Percentiles rank a stretch among this genome's conserved stretches.
These are phyloP conservation scores for Orthonevra nobilis DNA, from an alignment of 2,888 invertebrate genomes.

Conservation along the genomic window DNA sequence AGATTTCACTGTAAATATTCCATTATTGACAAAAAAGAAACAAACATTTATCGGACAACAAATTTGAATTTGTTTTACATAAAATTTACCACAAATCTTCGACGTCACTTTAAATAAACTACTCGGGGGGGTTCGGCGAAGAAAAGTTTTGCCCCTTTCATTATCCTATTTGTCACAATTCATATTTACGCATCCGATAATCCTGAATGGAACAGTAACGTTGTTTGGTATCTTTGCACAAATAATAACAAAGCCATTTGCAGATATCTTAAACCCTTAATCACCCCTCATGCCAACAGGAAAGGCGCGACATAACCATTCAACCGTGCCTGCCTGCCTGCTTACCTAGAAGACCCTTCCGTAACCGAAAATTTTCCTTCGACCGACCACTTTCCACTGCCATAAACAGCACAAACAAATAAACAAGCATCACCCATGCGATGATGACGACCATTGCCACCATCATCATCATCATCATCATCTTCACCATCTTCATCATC, in stretches of 20 bases:
- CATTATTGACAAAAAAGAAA: no score
- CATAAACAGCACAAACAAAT: conserved; percentile 43
- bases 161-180: conserved; percentile 29
- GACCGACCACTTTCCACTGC: conserved; percentile 35
- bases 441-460: conserved; percentile 2
- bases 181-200: conserved; percentile 32
- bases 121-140: no score
- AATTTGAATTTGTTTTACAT: no score
- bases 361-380: conserved; percentile 23
- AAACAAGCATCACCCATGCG: conserved; percentile 41
- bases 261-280: conserved; percentile 33
- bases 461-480: not conserved
- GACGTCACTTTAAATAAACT: no score
- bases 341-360: no score
- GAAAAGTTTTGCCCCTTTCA: no score
- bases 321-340: no score
- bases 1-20: no score
- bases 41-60: no score
- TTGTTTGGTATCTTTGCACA: no score
- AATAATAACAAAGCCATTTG: conserved; percentile 45
- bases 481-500: conserved; percentile 21
- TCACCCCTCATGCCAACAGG: conserved; percentile 47
- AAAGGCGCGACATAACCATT: conserved; percentile 6
- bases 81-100: no score
- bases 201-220: no score